These are phyloP conservation scores for Drosophila sulfurigaster DNA, from an alignment of 1,140 invertebrate species.

Conservation along the genomic window DNA sequence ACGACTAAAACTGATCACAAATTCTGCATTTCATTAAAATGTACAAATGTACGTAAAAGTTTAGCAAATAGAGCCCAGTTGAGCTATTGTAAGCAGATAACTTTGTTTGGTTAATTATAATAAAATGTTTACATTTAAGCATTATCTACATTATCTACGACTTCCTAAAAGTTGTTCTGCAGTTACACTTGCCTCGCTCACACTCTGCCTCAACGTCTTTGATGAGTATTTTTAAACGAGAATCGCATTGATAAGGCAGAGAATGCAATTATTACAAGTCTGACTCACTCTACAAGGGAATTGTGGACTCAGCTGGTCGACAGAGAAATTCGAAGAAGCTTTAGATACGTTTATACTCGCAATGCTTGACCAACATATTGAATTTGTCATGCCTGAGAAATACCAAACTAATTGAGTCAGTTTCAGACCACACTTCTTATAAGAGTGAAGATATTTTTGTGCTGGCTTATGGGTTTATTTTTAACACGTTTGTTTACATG, in stretches of 20 bases:
- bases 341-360: neutral
- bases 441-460: slow-evolving; percentile 7
- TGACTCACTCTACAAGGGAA: slow-evolving; percentile 21
- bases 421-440: slow-evolving; percentile 17
- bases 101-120: no score
- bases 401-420: slow-evolving; percentile 60
- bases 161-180: no score
- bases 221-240: neutral
- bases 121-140: no score
- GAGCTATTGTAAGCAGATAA: no score
- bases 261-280: slow-evolving; percentile 5
- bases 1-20: no score
- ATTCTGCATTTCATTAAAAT: no score
- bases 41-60: no score
- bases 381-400: slow-evolving; percentile 59
- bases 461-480: slow-evolving; percentile 52
- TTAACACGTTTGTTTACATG: slow-evolving; percentile 66
- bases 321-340: slow-evolving; percentile 10
- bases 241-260: slow-evolving; percentile 22
- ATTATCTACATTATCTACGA: no score
- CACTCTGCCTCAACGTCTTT: neutral
- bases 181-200: neutral
- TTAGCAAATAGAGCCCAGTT: no score
- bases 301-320: slow-evolving; percentile 25
- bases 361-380: slow-evolving; percentile 52